phyloP scores from a whole-genome alignment of 2,113 vertebrate genomes.

The Aviceda subcristata region DNA sequence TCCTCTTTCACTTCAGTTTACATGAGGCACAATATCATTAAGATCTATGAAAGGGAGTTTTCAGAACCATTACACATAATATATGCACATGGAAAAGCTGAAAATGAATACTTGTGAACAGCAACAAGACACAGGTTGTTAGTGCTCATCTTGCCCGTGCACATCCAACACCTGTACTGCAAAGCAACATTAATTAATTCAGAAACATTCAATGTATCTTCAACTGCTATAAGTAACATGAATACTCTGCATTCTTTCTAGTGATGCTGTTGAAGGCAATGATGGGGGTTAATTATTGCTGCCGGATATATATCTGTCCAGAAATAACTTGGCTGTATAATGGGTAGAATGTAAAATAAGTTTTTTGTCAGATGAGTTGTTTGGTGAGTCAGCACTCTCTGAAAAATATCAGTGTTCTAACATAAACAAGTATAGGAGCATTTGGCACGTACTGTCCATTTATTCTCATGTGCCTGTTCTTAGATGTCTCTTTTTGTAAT shows the following conservation, averaged over 20 bases:
- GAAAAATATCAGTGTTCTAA: neutral
- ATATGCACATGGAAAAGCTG: neutral
- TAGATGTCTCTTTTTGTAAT: neutral
- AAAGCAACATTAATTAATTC: neutral
- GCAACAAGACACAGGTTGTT: neutral
- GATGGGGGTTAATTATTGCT: neutral
- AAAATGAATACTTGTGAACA: constrained; percentile 4
- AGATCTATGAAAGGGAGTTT: neutral
- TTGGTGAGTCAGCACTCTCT: neutral
- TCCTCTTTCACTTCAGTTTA: neutral
- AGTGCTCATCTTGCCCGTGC: neutral
- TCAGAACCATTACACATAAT: neutral
- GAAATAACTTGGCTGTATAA: neutral
- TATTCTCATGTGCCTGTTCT: neutral
- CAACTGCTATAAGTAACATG: neutral
- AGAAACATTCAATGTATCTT: neutral
- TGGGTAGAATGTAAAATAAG: neutral
- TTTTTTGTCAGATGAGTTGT: neutral
- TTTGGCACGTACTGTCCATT: neutral
- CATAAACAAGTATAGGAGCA: neutral
- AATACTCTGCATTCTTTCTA: neutral
- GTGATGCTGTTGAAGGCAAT: neutral
- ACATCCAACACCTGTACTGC: neutral
- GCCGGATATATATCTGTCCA: neutral
- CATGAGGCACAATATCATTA: neutral